phyloP scores from a whole-genome alignment of 2,113 vertebrate genomes.

The Lepus europaeus region DNA sequence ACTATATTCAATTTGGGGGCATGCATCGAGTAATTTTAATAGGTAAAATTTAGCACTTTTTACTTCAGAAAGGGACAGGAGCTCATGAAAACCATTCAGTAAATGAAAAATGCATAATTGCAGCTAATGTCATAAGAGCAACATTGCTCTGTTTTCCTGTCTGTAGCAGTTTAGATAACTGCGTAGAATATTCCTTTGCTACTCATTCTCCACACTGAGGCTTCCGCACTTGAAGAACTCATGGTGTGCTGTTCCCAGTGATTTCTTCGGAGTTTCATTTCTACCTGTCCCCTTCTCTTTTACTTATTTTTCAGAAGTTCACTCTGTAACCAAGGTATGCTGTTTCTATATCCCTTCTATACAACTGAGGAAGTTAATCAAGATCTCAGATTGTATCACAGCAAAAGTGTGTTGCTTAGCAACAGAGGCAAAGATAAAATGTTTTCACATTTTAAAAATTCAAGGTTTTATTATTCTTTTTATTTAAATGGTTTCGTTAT shows the following conservation, averaged over 20 bases:
- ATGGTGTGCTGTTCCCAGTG: background rate
- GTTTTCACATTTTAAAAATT: conserved; percentile 77
- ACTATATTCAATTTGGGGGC: background rate
- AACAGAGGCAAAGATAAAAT: conserved; percentile 72
- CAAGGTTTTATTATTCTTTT: conserved; percentile 68
- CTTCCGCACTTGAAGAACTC: conserved; percentile 8
- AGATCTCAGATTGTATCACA: conserved; percentile 71
- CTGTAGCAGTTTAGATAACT: background rate
- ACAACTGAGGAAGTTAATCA: conserved; percentile 68
- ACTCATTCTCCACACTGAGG: background rate
- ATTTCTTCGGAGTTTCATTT: background rate
- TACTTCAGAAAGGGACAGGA: background rate
- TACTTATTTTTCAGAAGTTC: background rate
- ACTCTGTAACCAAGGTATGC: conserved; percentile 9
- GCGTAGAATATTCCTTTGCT: background rate
- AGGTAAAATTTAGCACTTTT: background rate
- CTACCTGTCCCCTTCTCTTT: background rate
- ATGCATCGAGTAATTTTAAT: background rate
- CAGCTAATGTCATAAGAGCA: background rate
- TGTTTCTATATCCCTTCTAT: conserved; percentile 61
- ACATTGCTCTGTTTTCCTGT: background rate
- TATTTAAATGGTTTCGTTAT: conserved; percentile 71
- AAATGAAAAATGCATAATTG: background rate
- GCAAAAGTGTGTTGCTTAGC: conserved; percentile 77
- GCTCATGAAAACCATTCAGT: conserved; percentile 8